Evolutionary conservation across 2,797 vertebrate species (phyloP).

Genomic region (Agapornis canus): DNA sequence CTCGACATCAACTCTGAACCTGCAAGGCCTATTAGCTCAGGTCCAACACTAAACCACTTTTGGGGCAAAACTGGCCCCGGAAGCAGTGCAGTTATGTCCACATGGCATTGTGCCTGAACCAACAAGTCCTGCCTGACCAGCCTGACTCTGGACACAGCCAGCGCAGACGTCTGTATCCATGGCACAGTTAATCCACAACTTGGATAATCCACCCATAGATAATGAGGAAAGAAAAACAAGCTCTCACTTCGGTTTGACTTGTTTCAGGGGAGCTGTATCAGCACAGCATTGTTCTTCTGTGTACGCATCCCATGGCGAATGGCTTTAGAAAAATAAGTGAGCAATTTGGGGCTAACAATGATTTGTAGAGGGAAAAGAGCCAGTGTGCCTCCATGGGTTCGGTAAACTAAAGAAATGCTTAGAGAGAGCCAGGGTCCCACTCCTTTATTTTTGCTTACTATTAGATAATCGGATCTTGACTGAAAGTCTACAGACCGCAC

Average conservation of each 20-base stretch:
- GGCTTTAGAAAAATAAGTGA: background rate
- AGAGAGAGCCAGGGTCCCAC: background rate
- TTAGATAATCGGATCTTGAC: background rate
- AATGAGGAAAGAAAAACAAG: constrained; percentile 50
- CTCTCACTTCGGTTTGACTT: constrained; percentile 26
- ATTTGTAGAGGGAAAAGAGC: background rate
- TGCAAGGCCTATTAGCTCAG: background rate
- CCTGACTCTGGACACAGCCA: background rate
- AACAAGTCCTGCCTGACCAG: constrained; percentile 25
- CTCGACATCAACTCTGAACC: background rate
- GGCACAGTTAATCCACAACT: constrained; percentile 63
- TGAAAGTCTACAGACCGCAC: background rate
- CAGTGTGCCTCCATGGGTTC: background rate
- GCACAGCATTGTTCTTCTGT: background rate
- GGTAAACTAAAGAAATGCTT: background rate
- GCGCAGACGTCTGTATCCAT: constrained; percentile 11
- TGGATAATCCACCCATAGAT: constrained; percentile 55
- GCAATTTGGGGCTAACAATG: background rate
- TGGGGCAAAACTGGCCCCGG: background rate
- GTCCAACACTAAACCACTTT: background rate
- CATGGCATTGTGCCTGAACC: constrained; percentile 27
- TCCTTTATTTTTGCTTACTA: background rate
- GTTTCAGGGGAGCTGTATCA: background rate
- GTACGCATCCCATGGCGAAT: background rate
- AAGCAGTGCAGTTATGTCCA: background rate